phyloP scores from a whole-genome alignment of 2,113 vertebrate species.

The Chrysochloris asiatica region DNA sequence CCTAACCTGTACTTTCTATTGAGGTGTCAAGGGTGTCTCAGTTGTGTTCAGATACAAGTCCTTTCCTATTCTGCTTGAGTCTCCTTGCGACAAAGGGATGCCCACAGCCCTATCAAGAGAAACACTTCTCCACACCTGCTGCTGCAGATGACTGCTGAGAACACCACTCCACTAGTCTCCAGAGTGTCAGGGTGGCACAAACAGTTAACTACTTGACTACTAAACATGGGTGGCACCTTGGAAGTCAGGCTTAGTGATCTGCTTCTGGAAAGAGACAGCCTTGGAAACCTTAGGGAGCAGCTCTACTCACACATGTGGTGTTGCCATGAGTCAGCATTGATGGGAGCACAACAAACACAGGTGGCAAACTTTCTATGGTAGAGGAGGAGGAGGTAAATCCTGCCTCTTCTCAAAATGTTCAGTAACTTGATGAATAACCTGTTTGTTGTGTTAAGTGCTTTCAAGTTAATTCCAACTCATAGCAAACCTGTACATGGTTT shows the following conservation, averaged over 20 bases:
- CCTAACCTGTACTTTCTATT: background rate
- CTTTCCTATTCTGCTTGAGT: background rate
- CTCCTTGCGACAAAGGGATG: background rate
- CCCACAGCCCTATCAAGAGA: background rate
- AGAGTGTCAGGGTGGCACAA: background rate
- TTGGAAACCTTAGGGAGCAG: background rate
- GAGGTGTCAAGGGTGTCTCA: background rate
- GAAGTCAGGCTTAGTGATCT: background rate
- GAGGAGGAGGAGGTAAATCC: background rate
- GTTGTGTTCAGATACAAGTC: background rate
- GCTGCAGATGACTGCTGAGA: background rate
- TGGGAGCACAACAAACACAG: background rate
- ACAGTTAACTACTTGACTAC: background rate
- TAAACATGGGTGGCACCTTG: too few species aligned
- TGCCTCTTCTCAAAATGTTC: conserved; percentile 18
- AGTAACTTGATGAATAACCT: conserved; percentile 25
- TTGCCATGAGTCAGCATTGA: background rate
- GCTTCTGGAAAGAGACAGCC: background rate
- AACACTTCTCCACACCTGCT: background rate
- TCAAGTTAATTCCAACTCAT: too few species aligned
- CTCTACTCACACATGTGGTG: too few species aligned
- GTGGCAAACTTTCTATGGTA: background rate
- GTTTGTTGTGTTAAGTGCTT: too few species aligned
- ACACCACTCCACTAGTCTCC: background rate
- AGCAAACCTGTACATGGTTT: too few species aligned